phyloP scores from a whole-genome alignment of 1,140 invertebrate species.

The Arctopsyche grandis region DNA sequence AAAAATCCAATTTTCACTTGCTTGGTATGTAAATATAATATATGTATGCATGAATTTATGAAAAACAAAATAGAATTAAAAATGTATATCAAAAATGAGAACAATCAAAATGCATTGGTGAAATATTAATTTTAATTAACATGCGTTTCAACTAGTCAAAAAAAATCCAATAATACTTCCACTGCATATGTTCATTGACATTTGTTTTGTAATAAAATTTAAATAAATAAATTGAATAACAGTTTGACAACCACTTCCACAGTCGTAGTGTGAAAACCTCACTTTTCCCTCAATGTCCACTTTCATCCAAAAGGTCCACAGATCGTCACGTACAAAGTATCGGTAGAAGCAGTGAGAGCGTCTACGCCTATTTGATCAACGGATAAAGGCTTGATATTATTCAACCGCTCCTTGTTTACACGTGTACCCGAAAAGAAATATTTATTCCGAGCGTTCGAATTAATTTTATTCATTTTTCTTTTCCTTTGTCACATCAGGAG shows the following conservation, averaged over 20 bases:
- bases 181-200: no score
- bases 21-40: no score
- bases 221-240: no score
- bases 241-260: not conserved
- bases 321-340: conserved; percentile 20
- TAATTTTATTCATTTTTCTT: not conserved
- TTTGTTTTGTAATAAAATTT: no score
- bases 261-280: not conserved
- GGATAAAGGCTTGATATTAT: conserved; percentile 20
- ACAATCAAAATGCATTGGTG: no score
- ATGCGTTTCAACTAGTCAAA: no score
- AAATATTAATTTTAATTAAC: no score
- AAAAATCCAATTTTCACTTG: no score
- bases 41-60: no score
- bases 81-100: no score
- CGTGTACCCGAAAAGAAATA: conserved; percentile 3
- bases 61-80: no score
- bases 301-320: conserved; percentile 19
- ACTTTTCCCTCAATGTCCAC: conserved; percentile 12
- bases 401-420: conserved; percentile 17
- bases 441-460: not conserved
- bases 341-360: not conserved
- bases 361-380: conserved; percentile 13
- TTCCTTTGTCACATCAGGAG: conserved; percentile 56
- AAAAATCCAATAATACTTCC: no score